Evolutionary conservation across 2,113 vertebrate species (phyloP).

Genomic region (Dissostichus mawsoni): DNA sequence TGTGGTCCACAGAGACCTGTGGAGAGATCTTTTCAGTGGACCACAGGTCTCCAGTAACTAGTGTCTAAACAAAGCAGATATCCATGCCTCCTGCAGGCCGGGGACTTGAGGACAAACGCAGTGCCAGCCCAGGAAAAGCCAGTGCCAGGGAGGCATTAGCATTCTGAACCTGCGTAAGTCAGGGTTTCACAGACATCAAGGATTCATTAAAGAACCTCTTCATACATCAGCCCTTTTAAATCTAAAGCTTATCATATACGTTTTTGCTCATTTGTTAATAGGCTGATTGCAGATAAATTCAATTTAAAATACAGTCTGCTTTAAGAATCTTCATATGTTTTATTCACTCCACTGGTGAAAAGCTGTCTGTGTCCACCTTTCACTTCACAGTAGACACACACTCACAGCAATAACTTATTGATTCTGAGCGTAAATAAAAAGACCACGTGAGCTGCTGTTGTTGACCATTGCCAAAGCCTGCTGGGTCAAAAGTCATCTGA

Average conservation of each 20-base stretch:
- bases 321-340: slow-evolving; percentile 9
- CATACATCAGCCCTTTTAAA: slow-evolving; percentile 6
- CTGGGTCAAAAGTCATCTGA: slow-evolving; percentile 75
- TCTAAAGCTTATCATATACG: not conserved
- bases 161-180: slow-evolving; percentile 37
- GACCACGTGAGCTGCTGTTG: slow-evolving; percentile 70
- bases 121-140: slow-evolving; percentile 23
- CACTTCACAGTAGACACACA: slow-evolving; percentile 50
- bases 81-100: slow-evolving; percentile 37
- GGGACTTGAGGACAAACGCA: slow-evolving; percentile 46
- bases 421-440: slow-evolving; percentile 74
- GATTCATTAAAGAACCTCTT: slow-evolving; percentile 15
- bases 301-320: slow-evolving; percentile 14
- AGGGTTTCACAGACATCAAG: slow-evolving; percentile 17
- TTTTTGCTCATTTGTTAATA: not conserved
- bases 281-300: slow-evolving; percentile 6
- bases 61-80: slow-evolving; percentile 42
- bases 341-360: slow-evolving; percentile 18
- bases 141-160: slow-evolving; percentile 50
- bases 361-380: slow-evolving; percentile 33
- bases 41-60: slow-evolving; percentile 51
- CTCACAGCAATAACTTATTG: slow-evolving; percentile 66
- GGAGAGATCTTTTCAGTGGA: slow-evolving; percentile 53
- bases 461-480: slow-evolving; percentile 75
- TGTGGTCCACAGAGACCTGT: slow-evolving; percentile 53